These are phyloP conservation scores for Rhyacichthys aspro DNA, from an alignment of 2,797 vertebrate species.

Conservation along the genomic window DNA sequence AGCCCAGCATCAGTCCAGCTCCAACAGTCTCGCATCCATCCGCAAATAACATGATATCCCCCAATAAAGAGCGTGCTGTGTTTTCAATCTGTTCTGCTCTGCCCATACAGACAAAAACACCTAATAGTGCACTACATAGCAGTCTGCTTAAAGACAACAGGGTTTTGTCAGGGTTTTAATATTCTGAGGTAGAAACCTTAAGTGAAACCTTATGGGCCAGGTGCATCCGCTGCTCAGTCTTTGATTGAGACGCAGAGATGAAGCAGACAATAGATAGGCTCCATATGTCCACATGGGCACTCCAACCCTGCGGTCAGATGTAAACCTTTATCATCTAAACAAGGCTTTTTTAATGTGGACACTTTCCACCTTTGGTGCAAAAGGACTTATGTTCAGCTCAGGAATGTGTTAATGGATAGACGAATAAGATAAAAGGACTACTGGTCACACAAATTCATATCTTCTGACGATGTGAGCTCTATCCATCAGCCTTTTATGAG, in stretches of 20 bases:
- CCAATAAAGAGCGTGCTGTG: constrained; percentile 45
- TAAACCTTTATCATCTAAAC: constrained; percentile 75
- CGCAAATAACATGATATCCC: constrained; percentile 45
- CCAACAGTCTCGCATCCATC: constrained; percentile 36
- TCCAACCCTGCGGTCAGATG: constrained; percentile 65
- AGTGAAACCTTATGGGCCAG: constrained; percentile 73
- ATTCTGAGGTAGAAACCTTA: constrained; percentile 57
- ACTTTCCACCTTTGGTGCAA: constrained; percentile 62
- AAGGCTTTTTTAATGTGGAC: constrained; percentile 54
- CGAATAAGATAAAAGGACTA: constrained; percentile 74
- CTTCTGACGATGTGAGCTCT: constrained; percentile 60
- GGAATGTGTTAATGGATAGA: constrained; percentile 72
- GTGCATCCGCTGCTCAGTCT: constrained; percentile 69
- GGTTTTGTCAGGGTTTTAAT: constrained; percentile 66
- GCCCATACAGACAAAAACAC: constrained; percentile 36
- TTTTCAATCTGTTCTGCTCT: constrained; percentile 39
- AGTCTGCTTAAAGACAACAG: constrained; percentile 46
- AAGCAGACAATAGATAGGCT: constrained; percentile 62
- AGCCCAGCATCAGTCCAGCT: constrained; percentile 24
- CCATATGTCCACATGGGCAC: constrained; percentile 63
- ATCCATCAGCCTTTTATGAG: too few species aligned
- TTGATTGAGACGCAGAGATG: constrained; percentile 58
- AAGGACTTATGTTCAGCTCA: constrained; percentile 62
- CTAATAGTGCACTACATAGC: constrained; percentile 31
- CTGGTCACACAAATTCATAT: constrained; percentile 68